Evolutionary conservation across 2,888 invertebrate genomes (phyloP), one percentile per base, ranked within the genome.

Genomic region (Lathronympha strigana): DNA sequence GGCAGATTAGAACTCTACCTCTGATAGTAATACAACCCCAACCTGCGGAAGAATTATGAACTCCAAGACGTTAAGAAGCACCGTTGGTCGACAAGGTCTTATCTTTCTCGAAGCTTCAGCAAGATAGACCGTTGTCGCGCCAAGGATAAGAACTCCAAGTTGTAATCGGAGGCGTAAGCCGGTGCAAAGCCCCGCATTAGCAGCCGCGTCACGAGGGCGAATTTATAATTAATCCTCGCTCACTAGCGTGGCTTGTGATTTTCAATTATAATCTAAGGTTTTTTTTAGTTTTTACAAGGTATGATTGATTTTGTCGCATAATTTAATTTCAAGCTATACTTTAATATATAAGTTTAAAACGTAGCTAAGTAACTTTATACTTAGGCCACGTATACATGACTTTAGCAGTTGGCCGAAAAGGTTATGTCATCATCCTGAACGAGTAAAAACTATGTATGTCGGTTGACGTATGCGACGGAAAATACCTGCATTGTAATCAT

Each of bases 171-270:
- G 62, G 40, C 21, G 63, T 64, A 64, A 58, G 58, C 64, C 28
- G 25, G 45, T 53, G 53, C 67, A 67, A 72, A 79, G 72, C 79
- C 74, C 49, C 67, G 69, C 62, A 72, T 73, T 70, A 69, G 69
- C 54, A 71, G 72, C 66, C 72, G 43, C 49, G 75, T 70, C 80
- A 80, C 80, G 66, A 23, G 63, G 71, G 60, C 70, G 77, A 76
- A 78, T 79, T 73, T 73, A 73, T 77, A 79, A 79, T 80, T 76
- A 79, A 77, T 77, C 78, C 71, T 49, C 62, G 61, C 55, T 66
- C 63, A 63, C 49, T 3, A 40, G 15, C 33, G 23, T 17, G 40
- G 17, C 43, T 38, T 53, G 43, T 36, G 64, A 64, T 45, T 43
- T 43, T 58, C 45, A 58, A 64, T 64, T 64, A 51, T 25, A 58